A percentile compares a stretch with the other conserved stretches of the same genome.
These are phyloP conservation scores for Chloebia gouldiae DNA, from an alignment of 2,113 vertebrate species.

Conservation along the genomic window DNA sequence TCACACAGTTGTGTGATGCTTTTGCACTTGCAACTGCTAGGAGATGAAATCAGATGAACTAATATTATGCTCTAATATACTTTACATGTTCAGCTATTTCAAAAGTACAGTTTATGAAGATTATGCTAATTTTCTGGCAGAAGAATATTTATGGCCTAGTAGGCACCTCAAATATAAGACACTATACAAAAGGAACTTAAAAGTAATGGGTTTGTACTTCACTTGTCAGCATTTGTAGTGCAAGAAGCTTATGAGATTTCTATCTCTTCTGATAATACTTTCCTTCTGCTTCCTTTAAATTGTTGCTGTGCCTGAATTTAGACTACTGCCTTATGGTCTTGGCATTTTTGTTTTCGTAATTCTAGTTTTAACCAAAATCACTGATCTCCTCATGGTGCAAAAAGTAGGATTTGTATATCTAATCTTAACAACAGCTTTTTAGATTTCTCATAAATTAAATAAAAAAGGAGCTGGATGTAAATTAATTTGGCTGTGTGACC, in stretches of 20 bases:
- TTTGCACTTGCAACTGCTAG: not conserved
- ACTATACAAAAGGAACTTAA: not conserved
- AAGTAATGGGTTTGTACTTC: not conserved
- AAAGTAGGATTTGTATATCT: not conserved
- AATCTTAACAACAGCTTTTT: not conserved
- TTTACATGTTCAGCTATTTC: not conserved
- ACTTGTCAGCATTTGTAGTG: not conserved
- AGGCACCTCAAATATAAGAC: not conserved
- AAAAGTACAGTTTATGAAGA: not conserved
- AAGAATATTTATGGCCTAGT: not conserved
- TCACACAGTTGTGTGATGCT: not conserved
- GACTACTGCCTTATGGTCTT: not conserved
- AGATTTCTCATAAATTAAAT: not conserved
- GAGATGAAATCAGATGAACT: not conserved
- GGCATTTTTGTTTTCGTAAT: not conserved
- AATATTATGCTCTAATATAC: not conserved
- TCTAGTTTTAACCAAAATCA: not conserved
- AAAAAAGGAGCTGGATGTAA: not conserved
- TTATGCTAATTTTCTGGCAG: not conserved
- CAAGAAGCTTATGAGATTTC: conserved; percentile 30
- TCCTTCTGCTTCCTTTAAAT: not conserved
- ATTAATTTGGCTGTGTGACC: not conserved
- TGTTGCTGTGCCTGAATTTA: not conserved
- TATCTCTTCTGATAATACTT: not conserved
- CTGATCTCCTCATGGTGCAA: not conserved